Evolutionary conservation across 2,888 invertebrate species (phyloP), one percentile per base, ranked within the genome.

Genomic region (Nesidiocoris tenuis): DNA sequence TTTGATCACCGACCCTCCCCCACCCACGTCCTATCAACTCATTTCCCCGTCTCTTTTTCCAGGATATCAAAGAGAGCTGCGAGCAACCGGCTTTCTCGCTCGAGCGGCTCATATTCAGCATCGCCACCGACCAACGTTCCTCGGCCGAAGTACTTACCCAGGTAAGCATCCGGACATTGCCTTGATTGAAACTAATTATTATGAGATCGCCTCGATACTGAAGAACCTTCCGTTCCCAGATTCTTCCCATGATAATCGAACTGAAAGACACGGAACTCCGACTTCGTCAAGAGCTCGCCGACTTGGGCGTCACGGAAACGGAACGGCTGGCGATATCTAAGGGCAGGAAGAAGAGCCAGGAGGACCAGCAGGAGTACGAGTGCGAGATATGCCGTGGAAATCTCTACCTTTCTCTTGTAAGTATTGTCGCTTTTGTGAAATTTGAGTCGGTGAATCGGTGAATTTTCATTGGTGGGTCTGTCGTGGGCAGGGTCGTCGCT

Each of bases 51-150:
- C n/a, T n/a, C n/a, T 19, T 77, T 76, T 79, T 83, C 78, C 82
- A 93, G 92, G 91, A 92, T 81, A 87, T 95, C 76, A 88, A 90
- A 76, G 89, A 90, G 56, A 95, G 93, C 82, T 91, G 93, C 83
- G 96, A 96, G 83, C 94, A 95, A 7, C 91, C 94, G 0, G 92
- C 94, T 87, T 96, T 97, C 84, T 92, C 95, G 0, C 85, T 95
- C 80, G 94, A 96, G 81, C 89, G 91, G 80, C 84, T 96, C 56
- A 83, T 96, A 12, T 87, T 94, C 79, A 89, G 90, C 57, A 88
- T 95, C 78, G 90, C 90, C 1, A 87, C 87, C 55, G 93, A 93
- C 83, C 83, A 86, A 3, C 86, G 89, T 55, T 87, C 90, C 1
- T 87, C 88, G 19, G 83, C 87, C 18, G 88, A 89, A 75, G 87